Evolutionary conservation across 2,888 invertebrate species (phyloP), one percentile per base, ranked within the genome.

Genomic region (Ctenicera cuprea): DNA sequence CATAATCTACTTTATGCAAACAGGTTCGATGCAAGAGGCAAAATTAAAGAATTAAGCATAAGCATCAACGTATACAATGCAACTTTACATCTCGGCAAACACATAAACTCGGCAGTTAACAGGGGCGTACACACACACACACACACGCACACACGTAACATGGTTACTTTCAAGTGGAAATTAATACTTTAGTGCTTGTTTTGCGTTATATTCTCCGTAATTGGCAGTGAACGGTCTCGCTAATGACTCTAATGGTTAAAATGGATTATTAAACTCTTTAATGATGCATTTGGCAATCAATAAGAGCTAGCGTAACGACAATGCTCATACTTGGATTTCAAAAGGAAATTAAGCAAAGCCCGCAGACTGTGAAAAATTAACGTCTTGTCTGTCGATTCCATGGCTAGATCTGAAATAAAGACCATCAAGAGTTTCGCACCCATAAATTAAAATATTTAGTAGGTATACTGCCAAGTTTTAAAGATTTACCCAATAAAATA

Each of bases 1-100:
- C 77, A 79, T 80, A 81, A 80, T 80, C 79, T 73, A 79, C 78
- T 79, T 80, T 78, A 79, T 79, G 79, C 80, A 80, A 80, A 80
- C 80, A 78, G 78, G 78, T 80, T 77, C 76, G 73, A 71, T 75
- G 45, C 38, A 38, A 20, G 2, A 18, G 12, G 37, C 8, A 59
- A 59, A 59, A 59, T 59, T 59, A 38, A 59, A 38, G 18, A 20
- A 59, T 59, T 38, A 59, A 59, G 4, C 59, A 12, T 38, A 18
- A 38, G 20, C 57, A 18, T 57, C 57, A 16, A 18, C 4, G 38
- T 38, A 38, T 20, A 59, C 33, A 59, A 59, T 59, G 18, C 59
- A 22, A 37, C 38, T 59, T 59, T 38, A 38, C 59, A 38, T 16
- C 38, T 12, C 38, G 9, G 16, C 38, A 37, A 38, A 59, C 59